Conservation (phyloP, 2,113 vertebrate species). For the Chloropsis hardwickii region DNA sequence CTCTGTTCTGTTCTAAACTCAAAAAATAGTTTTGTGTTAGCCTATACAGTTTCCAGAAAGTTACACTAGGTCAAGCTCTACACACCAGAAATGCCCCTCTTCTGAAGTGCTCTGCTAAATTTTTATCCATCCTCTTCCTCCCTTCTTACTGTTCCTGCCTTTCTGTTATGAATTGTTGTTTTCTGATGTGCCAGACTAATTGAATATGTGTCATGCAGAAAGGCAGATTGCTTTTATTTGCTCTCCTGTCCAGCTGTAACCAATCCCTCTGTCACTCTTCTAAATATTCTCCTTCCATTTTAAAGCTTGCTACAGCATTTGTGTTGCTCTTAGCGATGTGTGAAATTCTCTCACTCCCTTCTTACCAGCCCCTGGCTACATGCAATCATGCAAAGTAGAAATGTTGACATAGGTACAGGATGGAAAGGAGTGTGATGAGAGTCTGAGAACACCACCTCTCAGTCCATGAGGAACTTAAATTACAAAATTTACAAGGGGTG, state of each 20-base stretch:
- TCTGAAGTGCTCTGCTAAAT: not conserved
- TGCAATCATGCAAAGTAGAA: not conserved
- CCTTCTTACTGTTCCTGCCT: not conserved
- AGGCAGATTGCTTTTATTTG: not conserved
- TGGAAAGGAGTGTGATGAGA: not conserved
- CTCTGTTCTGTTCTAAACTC: not conserved
- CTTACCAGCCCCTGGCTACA: not conserved
- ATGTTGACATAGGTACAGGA: not conserved
- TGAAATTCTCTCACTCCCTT: not conserved
- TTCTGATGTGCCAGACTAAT: not conserved
- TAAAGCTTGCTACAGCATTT: not conserved
- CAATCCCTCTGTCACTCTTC: not conserved
- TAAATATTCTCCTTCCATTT: not conserved
- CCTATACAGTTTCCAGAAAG: not conserved
- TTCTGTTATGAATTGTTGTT: not conserved
- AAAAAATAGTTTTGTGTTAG: not conserved
- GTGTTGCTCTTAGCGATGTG: not conserved
- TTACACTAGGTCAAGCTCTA: not conserved
- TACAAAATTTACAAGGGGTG: not conserved
- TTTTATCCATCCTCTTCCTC: not conserved
- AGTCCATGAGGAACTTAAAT: not conserved
- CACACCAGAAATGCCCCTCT: not conserved
- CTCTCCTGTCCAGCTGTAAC: not conserved
- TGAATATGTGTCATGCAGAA: not conserved
- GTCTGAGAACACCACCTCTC: fast-evolving